phyloP scores from a whole-genome alignment of 2,888 invertebrate genomes.

The Actias luna region DNA sequence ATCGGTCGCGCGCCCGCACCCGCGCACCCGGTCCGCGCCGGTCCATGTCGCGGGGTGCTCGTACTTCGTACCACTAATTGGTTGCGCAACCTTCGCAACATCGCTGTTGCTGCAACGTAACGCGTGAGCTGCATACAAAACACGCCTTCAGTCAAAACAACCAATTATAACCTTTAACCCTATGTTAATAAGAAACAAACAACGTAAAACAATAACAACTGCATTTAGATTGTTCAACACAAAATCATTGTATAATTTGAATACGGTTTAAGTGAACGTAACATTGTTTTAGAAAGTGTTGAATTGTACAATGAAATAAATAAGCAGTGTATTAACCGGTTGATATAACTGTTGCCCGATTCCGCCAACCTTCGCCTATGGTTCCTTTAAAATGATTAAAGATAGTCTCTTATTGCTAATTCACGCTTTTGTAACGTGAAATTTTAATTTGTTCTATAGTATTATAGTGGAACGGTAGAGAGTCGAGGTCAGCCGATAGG shows the following conservation, averaged over 20 bases:
- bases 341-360: neutral
- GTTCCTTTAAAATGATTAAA: neutral
- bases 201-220: constrained; percentile 19
- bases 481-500: constrained; percentile 73
- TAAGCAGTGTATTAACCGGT: neutral
- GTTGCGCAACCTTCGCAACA: constrained; percentile 58
- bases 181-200: constrained; percentile 19
- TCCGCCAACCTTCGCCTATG: neutral
- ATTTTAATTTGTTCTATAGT: constrained; percentile 16
- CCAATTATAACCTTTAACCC: constrained; percentile 20
- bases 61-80: constrained; percentile 52
- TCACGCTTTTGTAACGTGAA: constrained; percentile 13
- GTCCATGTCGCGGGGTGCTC: constrained; percentile 54
- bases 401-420: constrained; percentile 10
- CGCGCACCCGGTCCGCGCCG: constrained; percentile 31
- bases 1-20: constrained; percentile 25
- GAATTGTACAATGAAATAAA: constrained; percentile 52
- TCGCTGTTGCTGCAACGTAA: constrained; percentile 49
- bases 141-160: constrained; percentile 26
- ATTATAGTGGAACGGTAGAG: constrained; percentile 27
- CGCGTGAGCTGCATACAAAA: constrained; percentile 48
- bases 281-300: constrained; percentile 71
- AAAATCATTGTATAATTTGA: constrained; percentile 66
- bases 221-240: constrained; percentile 29
- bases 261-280: constrained; percentile 62